phyloP scores from a whole-genome alignment of 23 tunicate species.

The Halocynthia roretzi region DNA sequence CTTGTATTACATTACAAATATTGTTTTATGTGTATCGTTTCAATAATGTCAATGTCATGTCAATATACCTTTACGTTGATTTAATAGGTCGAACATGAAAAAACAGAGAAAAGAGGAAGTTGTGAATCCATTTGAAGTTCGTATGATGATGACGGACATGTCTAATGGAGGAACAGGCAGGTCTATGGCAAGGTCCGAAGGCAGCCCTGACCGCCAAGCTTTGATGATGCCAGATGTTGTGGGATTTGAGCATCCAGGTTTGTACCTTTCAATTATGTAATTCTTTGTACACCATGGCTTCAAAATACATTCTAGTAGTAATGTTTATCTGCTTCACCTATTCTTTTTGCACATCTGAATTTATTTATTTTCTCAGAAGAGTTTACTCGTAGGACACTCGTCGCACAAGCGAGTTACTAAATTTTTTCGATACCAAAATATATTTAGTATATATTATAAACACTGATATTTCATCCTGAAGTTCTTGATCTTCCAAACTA shows the following conservation, averaged over 20 bases:
- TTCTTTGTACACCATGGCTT: not conserved
- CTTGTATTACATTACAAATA: not conserved
- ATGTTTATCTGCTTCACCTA: no score
- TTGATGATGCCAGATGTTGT: slow-evolving; percentile 89
- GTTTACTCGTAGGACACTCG: no score
- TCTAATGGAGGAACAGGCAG: slow-evolving; percentile 37
- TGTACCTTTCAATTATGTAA: not conserved
- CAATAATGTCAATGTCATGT: no score
- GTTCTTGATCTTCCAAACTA: no score
- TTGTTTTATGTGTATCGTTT: not conserved
- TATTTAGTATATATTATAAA: no score
- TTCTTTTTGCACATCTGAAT: no score
- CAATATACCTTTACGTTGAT: no score
- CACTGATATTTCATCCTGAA: no score
- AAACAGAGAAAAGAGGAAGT: slow-evolving; percentile 54
- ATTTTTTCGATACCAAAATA: no score
- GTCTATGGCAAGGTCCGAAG: slow-evolving; percentile 2
- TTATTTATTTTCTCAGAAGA: no score
- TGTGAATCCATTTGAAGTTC: slow-evolving; percentile 93
- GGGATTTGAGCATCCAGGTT: slow-evolving; percentile 82
- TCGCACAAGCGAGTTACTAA: no score
- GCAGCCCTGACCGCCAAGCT: slow-evolving; percentile 49
- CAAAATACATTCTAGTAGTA: no score
- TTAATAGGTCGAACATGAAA: not conserved
- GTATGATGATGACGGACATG: slow-evolving; percentile 83